Evolutionary conservation across 1,140 invertebrate species (phyloP).

Genomic region (Myzus persicae): DNA sequence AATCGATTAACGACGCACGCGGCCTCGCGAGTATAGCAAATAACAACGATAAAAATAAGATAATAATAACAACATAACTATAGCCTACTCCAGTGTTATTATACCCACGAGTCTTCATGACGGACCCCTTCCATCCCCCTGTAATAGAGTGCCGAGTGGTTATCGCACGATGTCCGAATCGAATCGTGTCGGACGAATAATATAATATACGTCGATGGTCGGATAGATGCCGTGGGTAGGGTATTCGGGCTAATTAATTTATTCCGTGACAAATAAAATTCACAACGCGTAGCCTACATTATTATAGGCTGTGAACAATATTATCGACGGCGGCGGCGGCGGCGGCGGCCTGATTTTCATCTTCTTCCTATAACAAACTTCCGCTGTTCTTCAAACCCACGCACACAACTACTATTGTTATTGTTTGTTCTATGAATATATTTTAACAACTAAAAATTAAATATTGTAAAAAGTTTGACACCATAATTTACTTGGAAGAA

Average conservation of each 20-base stretch:
- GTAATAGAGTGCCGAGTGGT: too few relatives aligned
- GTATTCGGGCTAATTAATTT: slow-evolving; percentile 52
- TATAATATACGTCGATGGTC: neutral
- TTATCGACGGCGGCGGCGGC: neutral
- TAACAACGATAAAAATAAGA: too few relatives aligned
- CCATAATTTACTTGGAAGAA: too few relatives aligned
- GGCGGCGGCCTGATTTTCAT: neutral
- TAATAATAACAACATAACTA: too few relatives aligned
- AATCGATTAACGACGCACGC: neutral
- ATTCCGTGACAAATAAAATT: slow-evolving; percentile 42
- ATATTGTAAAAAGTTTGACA: too few relatives aligned
- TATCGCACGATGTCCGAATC: slow-evolving; percentile 33
- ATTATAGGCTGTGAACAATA: neutral
- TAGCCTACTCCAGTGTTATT: too few relatives aligned
- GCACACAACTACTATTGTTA: too few relatives aligned
- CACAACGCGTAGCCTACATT: slow-evolving; percentile 27
- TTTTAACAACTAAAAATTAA: too few relatives aligned
- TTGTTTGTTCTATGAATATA: too few relatives aligned
- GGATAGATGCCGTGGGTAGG: neutral
- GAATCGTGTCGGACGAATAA: neutral
- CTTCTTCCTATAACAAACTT: neutral
- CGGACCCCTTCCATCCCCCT: neutral
- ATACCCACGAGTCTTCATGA: neutral
- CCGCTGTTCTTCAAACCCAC: neutral
- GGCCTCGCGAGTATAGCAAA: too few relatives aligned